phyloP scores from a whole-genome alignment of 64 coral and sea anemone species.

The Astreopora myriophthalma region DNA sequence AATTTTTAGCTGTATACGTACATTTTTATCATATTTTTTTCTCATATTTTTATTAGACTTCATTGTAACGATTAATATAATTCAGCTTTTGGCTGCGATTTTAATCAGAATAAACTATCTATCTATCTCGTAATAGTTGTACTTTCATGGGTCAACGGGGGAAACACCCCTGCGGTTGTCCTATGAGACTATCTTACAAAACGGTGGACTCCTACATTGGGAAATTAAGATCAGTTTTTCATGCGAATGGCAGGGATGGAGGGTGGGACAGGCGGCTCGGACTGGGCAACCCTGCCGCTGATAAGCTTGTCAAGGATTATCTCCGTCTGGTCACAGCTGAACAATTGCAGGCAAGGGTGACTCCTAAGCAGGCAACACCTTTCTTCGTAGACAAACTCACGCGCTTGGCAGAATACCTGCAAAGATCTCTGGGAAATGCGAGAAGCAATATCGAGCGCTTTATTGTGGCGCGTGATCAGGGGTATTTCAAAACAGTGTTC shows the following conservation, averaged over 20 bases:
- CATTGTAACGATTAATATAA: conserved; percentile 43
- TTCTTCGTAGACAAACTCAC: background rate
- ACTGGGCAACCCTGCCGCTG: conserved; percentile 35
- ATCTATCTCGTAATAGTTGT: conserved; percentile 31
- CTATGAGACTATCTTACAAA: background rate
- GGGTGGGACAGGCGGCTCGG: conserved; percentile 13
- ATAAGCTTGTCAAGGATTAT: conserved; percentile 48
- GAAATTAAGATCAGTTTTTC: conserved; percentile 11
- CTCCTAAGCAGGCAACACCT: background rate
- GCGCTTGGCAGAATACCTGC: background rate
- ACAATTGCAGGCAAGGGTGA: background rate
- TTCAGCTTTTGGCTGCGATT: conserved; percentile 49
- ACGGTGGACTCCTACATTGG: conserved; percentile 27
- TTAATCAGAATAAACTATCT: conserved; percentile 49
- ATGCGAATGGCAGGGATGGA: conserved; percentile 13
- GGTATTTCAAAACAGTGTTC: background rate
- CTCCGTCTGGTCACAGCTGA: conserved; percentile 12
- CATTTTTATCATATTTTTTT: no score
- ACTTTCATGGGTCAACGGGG: conserved; percentile 24
- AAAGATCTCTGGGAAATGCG: background rate
- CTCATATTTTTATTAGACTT: no score
- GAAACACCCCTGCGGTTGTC: conserved; percentile 19
- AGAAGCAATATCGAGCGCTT: background rate
- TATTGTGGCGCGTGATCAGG: background rate
- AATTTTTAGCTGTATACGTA: no score